phyloP scores from a whole-genome alignment of 2,113 vertebrate species.

The Corythaixoides concolor region DNA sequence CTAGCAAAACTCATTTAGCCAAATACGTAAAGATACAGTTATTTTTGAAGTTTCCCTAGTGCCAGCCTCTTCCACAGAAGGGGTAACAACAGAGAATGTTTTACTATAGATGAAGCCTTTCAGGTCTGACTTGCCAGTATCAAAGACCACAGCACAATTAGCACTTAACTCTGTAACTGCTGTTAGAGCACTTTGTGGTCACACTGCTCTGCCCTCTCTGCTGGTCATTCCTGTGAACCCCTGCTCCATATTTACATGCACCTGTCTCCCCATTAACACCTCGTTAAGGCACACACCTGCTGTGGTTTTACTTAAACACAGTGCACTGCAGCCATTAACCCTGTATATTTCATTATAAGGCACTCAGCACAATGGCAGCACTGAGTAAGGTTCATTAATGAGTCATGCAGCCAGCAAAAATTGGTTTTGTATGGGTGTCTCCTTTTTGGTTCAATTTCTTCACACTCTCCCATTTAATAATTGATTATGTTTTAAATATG shows the following conservation, averaged over 20 bases:
- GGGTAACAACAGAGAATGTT: background rate
- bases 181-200: background rate
- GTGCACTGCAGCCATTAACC: constrained; percentile 29
- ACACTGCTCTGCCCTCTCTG: background rate
- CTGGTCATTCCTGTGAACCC: background rate
- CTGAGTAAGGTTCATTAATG: constrained; percentile 41
- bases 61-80: background rate
- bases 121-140: background rate
- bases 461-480: constrained; percentile 15
- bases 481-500: constrained; percentile 47
- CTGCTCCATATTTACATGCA: constrained; percentile 55
- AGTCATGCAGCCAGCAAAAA: constrained; percentile 43
- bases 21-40: background rate
- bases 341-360: constrained; percentile 45
- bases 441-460: constrained; percentile 44
- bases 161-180: background rate
- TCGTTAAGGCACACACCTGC: constrained; percentile 68
- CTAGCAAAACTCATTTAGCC: background rate
- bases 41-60: background rate
- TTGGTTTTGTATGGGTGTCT: constrained; percentile 19
- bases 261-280: constrained; percentile 68
- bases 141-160: background rate
- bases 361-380: constrained; percentile 38
- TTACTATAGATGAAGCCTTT: background rate
- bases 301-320: constrained; percentile 53